Base-by-base conservation (phyloP, 2,113 vertebrate species). In the Pteronura brasiliensis region DNA sequence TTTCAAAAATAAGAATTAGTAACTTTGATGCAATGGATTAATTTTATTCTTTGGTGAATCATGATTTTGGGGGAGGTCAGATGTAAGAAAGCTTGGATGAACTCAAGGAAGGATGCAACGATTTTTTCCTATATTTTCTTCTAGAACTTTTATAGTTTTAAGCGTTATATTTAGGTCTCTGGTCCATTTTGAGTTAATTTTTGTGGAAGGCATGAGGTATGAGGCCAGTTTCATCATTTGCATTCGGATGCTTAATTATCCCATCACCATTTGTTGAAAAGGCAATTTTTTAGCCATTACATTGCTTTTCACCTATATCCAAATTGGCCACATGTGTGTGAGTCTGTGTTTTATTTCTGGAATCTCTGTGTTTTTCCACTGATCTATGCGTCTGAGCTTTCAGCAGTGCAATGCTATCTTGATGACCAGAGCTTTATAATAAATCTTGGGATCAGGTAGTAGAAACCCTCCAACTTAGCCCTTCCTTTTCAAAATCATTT, bases 301-400 rank as follows among this genome's bases (percentile, higher is more conserved):
- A 14, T 3, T 17, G 34, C 14, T 87, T 61, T 17, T 7, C 23
- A 10, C 14, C 4, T 57, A 4, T 15, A 4, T 84, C 67, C 25
- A 31, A 74, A 39, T 1, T 29, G 49, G 65, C 57, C 17, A 4
- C 6, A 7, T 3, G 1, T 9, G 12, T n/a, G 49, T 10, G 20
- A 77, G 44, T 47, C 74, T 20, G 52, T 69, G n/a, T 49, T 87
- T 61, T 69, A n/a, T 42, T 90, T 93, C 49, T 21, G 8, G 63
- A 71, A 29, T 36, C 52, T 79, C 10, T 59, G 0, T 34, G 39
- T 14, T 65, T 65, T 61, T 13, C 39, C 44, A 10, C 4, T 5
- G 23, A 7, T 13, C 21, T 31, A 0, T 6, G 7, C 8, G 4
- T 21, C 47, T 3, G 1, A 20, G 44, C 11, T 67, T 20, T 57